These are phyloP conservation scores for Phoebastria nigripes DNA, from an alignment of 2,797 vertebrate species.

Conservation along the genomic window DNA sequence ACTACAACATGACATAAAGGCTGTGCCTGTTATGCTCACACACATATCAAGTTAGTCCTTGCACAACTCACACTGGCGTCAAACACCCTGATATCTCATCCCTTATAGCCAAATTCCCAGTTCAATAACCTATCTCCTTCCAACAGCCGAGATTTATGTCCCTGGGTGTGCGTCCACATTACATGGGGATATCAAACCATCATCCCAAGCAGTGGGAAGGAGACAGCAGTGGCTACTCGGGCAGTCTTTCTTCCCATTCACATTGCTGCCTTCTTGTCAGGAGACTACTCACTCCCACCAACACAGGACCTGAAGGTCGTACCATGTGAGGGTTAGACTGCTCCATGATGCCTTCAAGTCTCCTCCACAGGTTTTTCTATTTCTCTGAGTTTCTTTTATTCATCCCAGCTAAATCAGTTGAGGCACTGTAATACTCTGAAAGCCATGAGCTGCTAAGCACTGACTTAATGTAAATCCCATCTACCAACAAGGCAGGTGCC, in stretches of 20 bases:
- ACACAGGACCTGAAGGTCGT: not conserved
- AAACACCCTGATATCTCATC: not conserved
- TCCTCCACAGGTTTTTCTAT: not conserved
- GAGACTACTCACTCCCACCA: not conserved
- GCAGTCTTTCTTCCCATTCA: not conserved
- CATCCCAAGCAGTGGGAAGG: fast-evolving
- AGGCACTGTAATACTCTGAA: not conserved
- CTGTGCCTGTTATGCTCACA: not conserved
- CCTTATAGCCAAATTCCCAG: not conserved
- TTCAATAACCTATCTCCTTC: not conserved
- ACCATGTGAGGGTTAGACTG: fast-evolving
- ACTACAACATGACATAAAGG: fast-evolving
- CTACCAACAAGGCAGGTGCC: not conserved
- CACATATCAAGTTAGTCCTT: not conserved
- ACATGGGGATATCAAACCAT: not conserved
- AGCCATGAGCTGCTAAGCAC: not conserved
- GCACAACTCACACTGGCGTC: not conserved
- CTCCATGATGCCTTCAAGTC: not conserved
- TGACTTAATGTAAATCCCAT: not conserved
- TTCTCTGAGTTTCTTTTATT: not conserved
- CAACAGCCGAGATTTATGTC: not conserved
- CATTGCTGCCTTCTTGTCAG: not conserved
- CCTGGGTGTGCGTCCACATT: fast-evolving
- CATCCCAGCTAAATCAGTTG: not conserved
- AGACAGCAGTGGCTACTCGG: fast-evolving